phyloP scores from a whole-genome alignment of 2,888 invertebrate genomes.

The Latrodectus elegans region DNA sequence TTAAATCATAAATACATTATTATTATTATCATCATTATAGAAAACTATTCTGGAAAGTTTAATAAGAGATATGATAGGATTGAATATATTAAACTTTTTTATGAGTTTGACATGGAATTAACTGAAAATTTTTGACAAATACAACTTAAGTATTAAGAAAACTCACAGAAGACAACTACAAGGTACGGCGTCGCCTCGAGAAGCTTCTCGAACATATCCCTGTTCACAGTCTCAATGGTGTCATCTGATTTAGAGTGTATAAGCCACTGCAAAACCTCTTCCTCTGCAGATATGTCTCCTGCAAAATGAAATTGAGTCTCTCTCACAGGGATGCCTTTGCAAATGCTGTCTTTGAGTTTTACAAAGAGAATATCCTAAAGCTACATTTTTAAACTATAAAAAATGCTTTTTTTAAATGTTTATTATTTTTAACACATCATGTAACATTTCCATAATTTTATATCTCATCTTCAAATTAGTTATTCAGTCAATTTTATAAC shows the following conservation, averaged over 20 bases:
- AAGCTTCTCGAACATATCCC: constrained; percentile 91
- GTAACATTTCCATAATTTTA: too few species aligned
- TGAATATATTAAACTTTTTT: too few species aligned
- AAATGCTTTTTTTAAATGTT: too few species aligned
- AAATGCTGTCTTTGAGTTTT: too few species aligned
- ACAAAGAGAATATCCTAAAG: too few species aligned
- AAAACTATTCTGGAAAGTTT: neutral
- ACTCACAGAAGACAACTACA: constrained; percentile 93
- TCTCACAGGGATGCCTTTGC: too few species aligned
- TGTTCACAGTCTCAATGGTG: constrained; percentile 90
- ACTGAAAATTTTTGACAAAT: too few species aligned
- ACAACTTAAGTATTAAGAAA: constrained; percentile 77
- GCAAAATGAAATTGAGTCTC: neutral
- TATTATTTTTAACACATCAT: too few species aligned
- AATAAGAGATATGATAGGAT: neutral
- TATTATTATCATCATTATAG: neutral
- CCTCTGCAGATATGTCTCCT: constrained; percentile 89
- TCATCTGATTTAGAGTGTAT: constrained; percentile 94
- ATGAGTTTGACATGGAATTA: too few species aligned
- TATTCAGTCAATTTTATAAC: too few species aligned
- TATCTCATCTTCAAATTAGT: too few species aligned
- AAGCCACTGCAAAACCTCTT: constrained; percentile 93
- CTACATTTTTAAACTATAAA: too few species aligned
- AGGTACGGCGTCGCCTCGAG: constrained; percentile 93
- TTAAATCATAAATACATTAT: neutral